Base-by-base conservation (phyloP, 2,888 invertebrate species). In the Actias luna region DNA sequence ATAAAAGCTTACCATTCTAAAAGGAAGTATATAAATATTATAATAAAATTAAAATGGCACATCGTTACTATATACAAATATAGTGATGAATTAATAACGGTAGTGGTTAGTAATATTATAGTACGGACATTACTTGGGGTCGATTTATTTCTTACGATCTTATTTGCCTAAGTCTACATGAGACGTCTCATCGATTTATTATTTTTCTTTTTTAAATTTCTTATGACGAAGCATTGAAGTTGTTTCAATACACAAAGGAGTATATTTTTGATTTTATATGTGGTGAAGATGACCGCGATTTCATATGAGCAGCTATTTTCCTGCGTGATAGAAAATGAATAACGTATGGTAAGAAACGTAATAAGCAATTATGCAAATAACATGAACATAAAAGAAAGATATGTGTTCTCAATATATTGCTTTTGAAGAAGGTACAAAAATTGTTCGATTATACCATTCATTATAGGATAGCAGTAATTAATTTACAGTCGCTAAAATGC, bases 31-130 rank as follows among this genome's bases (percentile, higher is more conserved):
- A 68, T 67, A 68, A 42, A 42, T 8, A 42, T 18, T 8, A 42
- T 60, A 61, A 68, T 76, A 74, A 68, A 72, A 75, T 78, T 78
- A 77, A 72, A 75, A 72, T 50, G 64, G 62, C 65, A 67, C 73
- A 75, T 75, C 72, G 69, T 72, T 71, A 69, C 14, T 22, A 25
- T 50, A 25, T 50, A 25, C 46, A 50, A 25, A 25, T 50, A 12
- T 10, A 22, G 46, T 25, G 46, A 50, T 12, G 46, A 25, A 42
- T 42, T 10, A 33, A 33, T 33, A 22, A 50, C 22, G 46, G 46
- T 46, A 25, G 14, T 42, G 16, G 5, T 42, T 42, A 42, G 18
- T 42, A 42, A 42, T 42, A 18, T 22, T 50, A n/a, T n/a, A 12
- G 46, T 50, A 25, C 25, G 12, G 12, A 4, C 22, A 25, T 50